Evolutionary conservation across 2,113 vertebrate genomes (phyloP).

Genomic region (Eptatretus burgeri): DNA sequence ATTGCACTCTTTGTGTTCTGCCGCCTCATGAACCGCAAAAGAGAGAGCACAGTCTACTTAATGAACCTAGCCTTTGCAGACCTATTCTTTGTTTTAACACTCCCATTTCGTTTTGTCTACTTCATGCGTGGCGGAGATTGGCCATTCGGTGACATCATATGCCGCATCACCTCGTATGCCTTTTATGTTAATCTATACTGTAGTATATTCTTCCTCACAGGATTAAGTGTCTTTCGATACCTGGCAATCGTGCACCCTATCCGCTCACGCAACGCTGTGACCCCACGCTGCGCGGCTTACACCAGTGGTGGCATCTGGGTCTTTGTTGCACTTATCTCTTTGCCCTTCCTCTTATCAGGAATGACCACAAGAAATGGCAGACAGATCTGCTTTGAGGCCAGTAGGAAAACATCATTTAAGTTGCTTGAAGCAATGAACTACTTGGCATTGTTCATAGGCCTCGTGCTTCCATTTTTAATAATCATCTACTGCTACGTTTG

Average conservation of each 20-base stretch:
- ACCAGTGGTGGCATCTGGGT: constrained; percentile 38
- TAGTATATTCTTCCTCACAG: constrained; percentile 80
- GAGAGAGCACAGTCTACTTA: constrained; percentile 64
- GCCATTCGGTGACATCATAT: constrained; percentile 44
- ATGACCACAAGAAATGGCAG: constrained; percentile 18
- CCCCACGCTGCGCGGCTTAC: constrained; percentile 27
- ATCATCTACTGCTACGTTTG: constrained; percentile 57
- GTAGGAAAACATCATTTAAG: constrained; percentile 10
- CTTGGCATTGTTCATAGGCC: constrained; percentile 38
- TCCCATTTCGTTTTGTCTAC: constrained; percentile 54
- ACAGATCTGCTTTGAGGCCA: constrained; percentile 62
- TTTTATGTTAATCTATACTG: constrained; percentile 86
- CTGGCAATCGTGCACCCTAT: constrained; percentile 70
- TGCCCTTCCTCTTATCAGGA: constrained; percentile 35
- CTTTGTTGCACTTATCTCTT: constrained; percentile 33
- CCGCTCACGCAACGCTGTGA: constrained; percentile 32
- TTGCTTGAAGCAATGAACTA: constrained; percentile 30
- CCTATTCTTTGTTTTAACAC: constrained; percentile 47
- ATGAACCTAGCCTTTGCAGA: constrained; percentile 60
- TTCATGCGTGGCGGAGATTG: constrained; percentile 46
- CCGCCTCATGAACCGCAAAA: constrained; percentile 26
- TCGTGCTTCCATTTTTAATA: constrained; percentile 37
- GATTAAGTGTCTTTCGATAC: constrained; percentile 74
- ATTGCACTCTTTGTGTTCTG: constrained; percentile 44
- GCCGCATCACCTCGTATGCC: constrained; percentile 43